Percentiles rank a stretch among this genome's conserved stretches.
Evolutionary conservation across 2,797 vertebrate genomes (phyloP).

Genomic region (Alfaro cultratus): DNA sequence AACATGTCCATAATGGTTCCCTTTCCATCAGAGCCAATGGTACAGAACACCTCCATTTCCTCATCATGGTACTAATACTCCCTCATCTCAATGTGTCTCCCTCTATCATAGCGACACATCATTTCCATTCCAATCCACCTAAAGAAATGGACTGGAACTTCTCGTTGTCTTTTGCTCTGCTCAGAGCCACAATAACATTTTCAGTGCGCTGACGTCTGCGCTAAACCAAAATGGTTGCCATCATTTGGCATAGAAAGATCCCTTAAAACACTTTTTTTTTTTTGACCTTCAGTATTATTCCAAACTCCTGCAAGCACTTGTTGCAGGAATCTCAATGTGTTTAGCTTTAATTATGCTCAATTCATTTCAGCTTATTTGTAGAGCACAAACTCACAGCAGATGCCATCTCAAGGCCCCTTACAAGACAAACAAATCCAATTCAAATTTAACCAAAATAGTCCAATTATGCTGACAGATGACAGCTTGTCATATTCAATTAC

Average conservation of each 20-base stretch:
- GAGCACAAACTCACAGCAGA: neutral
- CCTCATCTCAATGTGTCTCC: conserved; percentile 79
- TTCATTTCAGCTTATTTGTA: neutral
- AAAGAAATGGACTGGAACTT: conserved; percentile 78
- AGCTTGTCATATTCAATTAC: neutral
- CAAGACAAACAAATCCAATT: neutral
- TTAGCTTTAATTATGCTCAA: neutral
- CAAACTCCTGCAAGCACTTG: neutral
- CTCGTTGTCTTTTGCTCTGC: conserved; percentile 38
- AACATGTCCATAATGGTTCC: conserved; percentile 57
- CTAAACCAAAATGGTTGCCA: conserved; percentile 60
- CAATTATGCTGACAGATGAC: neutral
- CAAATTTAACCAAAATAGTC: neutral
- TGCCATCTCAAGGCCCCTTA: neutral
- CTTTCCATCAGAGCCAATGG: conserved; percentile 76
- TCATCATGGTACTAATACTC: conserved; percentile 77
- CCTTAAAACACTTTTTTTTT: conserved; percentile 49
- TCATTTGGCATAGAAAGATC: conserved; percentile 61
- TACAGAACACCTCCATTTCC: conserved; percentile 79
- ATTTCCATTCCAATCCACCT: conserved; percentile 81
- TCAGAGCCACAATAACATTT: conserved; percentile 67
- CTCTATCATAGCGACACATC: conserved; percentile 74
- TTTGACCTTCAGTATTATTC: conserved; percentile 58
- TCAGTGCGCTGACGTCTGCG: conserved; percentile 64
- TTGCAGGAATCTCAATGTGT: conserved; percentile 17